Conservation (phyloP, 2,113 vertebrate genomes). For the Daboia siamensis region DNA sequence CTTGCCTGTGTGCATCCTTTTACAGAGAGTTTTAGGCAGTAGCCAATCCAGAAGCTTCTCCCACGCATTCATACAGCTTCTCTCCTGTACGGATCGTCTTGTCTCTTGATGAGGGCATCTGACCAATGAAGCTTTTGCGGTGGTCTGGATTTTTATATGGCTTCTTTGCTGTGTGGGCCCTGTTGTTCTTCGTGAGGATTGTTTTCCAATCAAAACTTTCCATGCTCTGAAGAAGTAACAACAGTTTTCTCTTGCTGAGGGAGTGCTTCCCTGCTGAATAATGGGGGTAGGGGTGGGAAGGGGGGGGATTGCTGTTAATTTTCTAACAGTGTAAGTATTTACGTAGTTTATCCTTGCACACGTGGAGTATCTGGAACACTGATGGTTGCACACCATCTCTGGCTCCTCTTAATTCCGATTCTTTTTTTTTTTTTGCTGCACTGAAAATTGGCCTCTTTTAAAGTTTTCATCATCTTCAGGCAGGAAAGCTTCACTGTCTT, state of each 20-base stretch:
- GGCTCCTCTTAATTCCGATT: neutral
- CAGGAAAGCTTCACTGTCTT: neutral
- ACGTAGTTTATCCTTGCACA: neutral
- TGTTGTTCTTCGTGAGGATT: conserved; percentile 43
- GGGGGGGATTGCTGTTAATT: conserved; percentile 12
- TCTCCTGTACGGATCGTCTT: conserved; percentile 32
- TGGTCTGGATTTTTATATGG: neutral
- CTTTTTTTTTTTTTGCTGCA: neutral
- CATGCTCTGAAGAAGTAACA: neutral
- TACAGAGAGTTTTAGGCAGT: neutral
- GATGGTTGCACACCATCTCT: neutral
- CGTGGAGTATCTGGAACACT: neutral
- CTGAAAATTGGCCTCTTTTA: neutral
- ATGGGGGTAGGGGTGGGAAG: neutral
- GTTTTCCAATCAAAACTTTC: conserved; percentile 12
- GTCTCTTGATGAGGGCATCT: conserved; percentile 44
- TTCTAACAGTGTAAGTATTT: conserved; percentile 20
- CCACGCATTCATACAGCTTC: conserved; percentile 2
- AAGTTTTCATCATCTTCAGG: neutral
- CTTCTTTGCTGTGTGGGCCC: conserved; percentile 32
- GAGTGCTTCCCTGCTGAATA: conserved; percentile 28
- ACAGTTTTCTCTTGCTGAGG: conserved; percentile 17
- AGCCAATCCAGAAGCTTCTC: conserved; percentile 20
- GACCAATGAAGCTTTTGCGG: neutral
- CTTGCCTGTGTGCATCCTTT: conserved; percentile 40